phyloP scores from a whole-genome alignment of 2,113 vertebrate genomes.

The Acrocephalus kingi region DNA sequence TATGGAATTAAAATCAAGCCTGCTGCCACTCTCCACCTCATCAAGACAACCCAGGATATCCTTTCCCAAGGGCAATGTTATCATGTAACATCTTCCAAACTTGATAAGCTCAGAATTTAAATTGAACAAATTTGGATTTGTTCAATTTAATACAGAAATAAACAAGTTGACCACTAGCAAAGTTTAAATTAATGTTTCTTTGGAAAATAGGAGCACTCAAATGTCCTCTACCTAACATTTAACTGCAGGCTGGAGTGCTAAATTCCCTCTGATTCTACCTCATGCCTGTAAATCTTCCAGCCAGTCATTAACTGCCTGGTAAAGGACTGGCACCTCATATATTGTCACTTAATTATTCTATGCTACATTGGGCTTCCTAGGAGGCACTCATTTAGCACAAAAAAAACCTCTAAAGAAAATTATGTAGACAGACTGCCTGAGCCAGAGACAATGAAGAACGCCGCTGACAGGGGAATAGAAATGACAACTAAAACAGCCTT shows the following conservation, averaged over 20 bases:
- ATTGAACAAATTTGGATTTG: not conserved
- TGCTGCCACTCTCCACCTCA: not conserved
- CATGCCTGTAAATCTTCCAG: conserved; percentile 68
- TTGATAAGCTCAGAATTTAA: not conserved
- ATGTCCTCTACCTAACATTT: not conserved
- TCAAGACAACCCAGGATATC: not conserved
- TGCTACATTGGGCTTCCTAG: conserved; percentile 73
- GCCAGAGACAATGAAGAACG: conserved; percentile 60
- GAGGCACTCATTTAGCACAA: conserved; percentile 73
- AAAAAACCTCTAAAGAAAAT: conserved; percentile 72
- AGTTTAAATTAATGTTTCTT: not conserved
- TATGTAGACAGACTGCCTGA: conserved; percentile 58
- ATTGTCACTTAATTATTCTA: conserved; percentile 74
- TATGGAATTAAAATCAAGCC: not conserved
- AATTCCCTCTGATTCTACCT: conserved; percentile 61
- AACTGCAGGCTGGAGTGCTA: conserved; percentile 19
- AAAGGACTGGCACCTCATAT: conserved; percentile 72
- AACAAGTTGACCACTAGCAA: not conserved
- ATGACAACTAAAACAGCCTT: conserved; percentile 65
- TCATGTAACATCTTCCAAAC: fast-evolving
- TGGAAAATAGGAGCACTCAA: not conserved
- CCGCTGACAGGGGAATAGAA: conserved; percentile 64
- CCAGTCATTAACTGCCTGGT: conserved; percentile 64
- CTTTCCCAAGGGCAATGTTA: not conserved
- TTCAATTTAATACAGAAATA: not conserved